Conservation (phyloP, 2,797 vertebrate species). For the Trematomus bernacchii region DNA sequence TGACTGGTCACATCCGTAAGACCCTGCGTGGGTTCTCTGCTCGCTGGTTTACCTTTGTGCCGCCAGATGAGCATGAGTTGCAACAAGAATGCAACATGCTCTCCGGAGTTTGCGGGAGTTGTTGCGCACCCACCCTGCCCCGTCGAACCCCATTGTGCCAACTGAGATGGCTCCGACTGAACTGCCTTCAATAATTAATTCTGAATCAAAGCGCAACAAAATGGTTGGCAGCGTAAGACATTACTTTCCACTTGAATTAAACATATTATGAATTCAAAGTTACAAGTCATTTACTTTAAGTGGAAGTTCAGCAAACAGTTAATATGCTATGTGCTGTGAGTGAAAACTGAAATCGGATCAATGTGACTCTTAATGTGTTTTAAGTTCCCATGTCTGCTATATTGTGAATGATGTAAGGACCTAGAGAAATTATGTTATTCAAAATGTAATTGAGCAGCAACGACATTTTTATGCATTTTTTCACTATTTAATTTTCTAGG, state of each 20-base stretch:
- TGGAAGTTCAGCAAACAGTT: conserved; percentile 29
- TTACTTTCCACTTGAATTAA: conserved; percentile 13
- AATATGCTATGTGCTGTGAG: conserved; percentile 7
- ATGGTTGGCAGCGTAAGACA: conserved; percentile 33
- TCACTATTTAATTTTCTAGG: not conserved
- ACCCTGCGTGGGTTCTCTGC: conserved; percentile 10
- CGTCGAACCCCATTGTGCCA: conserved; percentile 16
- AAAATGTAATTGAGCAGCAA: not conserved
- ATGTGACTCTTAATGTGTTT: conserved; percentile 1
- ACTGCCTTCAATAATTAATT: conserved; percentile 51
- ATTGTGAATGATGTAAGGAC: not conserved
- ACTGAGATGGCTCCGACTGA: conserved; percentile 31
- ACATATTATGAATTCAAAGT: conserved; percentile 19
- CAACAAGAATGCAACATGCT: conserved; percentile 3
- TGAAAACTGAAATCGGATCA: conserved; percentile 2
- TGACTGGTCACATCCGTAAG: conserved; percentile 5
- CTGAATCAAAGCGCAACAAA: conserved; percentile 46
- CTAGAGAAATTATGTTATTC: not conserved
- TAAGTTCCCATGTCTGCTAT: not conserved
- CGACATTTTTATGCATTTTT: not conserved
- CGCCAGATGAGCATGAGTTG: not conserved
- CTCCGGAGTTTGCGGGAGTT: conserved; percentile 21
- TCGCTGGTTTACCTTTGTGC: conserved; percentile 16
- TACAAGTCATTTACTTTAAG: conserved; percentile 15
- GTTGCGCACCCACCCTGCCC: not conserved